Conservation (phyloP, 2,113 vertebrate species). For the Trichomycterus rosablanca region DNA sequence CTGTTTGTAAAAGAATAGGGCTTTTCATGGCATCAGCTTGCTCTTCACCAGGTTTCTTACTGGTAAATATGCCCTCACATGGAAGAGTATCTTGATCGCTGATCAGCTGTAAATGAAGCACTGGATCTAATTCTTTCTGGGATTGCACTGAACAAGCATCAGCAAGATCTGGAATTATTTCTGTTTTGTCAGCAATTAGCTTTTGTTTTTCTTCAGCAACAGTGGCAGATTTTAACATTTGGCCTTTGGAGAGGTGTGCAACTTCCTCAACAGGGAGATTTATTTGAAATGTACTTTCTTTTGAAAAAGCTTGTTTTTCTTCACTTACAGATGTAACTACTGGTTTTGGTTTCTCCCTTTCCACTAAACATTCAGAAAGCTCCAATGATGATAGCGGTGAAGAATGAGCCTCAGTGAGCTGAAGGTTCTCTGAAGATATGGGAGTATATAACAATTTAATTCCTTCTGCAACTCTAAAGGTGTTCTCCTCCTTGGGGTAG, state of each 20-base stretch:
- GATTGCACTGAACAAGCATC: slow-evolving; percentile 40
- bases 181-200: slow-evolving; percentile 54
- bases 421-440: slow-evolving; percentile 48
- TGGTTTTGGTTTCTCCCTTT: slow-evolving; percentile 42
- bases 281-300: slow-evolving; percentile 50
- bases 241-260: slow-evolving; percentile 49
- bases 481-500: slow-evolving; percentile 49
- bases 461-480: slow-evolving; percentile 57
- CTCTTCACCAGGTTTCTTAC: slow-evolving; percentile 47
- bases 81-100: slow-evolving; percentile 57
- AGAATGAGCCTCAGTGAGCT: slow-evolving; percentile 51
- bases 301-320: slow-evolving; percentile 42
- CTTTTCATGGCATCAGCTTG: slow-evolving; percentile 50
- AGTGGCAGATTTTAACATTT: slow-evolving; percentile 51
- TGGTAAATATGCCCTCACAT: slow-evolving; percentile 58
- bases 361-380: slow-evolving; percentile 13
- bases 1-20: slow-evolving; percentile 51
- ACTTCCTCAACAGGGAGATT: slow-evolving; percentile 42
- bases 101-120: slow-evolving; percentile 61
- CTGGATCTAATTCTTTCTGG: slow-evolving; percentile 50
- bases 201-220: slow-evolving; percentile 60
- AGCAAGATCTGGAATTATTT: slow-evolving; percentile 45
- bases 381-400: slow-evolving; percentile 44
- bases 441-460: slow-evolving; percentile 57
- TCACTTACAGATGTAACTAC: slow-evolving; percentile 51